phyloP scores from a whole-genome alignment of 2,888 invertebrate genomes.

The Chesias legatella region DNA sequence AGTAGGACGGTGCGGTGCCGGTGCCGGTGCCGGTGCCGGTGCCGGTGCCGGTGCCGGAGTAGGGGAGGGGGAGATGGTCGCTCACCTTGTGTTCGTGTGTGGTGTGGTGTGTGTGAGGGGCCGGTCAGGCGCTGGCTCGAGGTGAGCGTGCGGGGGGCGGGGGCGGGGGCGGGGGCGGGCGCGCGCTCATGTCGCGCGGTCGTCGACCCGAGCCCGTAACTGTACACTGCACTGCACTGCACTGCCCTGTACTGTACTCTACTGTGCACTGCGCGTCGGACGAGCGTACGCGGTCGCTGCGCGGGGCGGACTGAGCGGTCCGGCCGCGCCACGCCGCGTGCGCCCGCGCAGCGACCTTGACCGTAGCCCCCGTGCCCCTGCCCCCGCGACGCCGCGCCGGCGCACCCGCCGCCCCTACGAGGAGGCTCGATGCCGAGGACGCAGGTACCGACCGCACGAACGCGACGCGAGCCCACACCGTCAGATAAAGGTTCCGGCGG shows the following conservation, averaged over 20 bases:
- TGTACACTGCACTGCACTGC: constrained; percentile 49
- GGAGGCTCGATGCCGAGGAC: constrained; percentile 5
- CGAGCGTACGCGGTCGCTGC: constrained; percentile 26
- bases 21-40: background rate
- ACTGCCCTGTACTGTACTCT: no score
- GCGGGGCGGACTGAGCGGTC: constrained; percentile 27
- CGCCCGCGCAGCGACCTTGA: constrained; percentile 67
- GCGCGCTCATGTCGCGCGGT: constrained; percentile 69
- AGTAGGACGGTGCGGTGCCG: no score
- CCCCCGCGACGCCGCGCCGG: constrained; percentile 11
- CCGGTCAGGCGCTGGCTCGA: constrained; percentile 38
- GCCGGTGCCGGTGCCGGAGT: constrained; percentile 2
- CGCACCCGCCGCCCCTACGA: constrained; percentile 8
- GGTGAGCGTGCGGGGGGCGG: constrained; percentile 41
- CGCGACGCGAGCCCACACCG: constrained; percentile 13
- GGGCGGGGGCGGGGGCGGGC: constrained; percentile 41
- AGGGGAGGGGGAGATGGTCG: constrained; percentile 25
- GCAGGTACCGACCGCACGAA: constrained; percentile 4
- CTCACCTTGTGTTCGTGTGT: constrained; percentile 53
- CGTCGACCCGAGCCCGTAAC: constrained; percentile 61
- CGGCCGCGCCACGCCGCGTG: constrained; percentile 46
- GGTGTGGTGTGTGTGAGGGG: constrained; percentile 20
- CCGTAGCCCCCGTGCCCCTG: constrained; percentile 41
- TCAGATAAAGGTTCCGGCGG: constrained; percentile 14
- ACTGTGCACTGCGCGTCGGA: constrained; percentile 1